Conservation (phyloP, 2,113 vertebrate species). For the Calypte anna region DNA sequence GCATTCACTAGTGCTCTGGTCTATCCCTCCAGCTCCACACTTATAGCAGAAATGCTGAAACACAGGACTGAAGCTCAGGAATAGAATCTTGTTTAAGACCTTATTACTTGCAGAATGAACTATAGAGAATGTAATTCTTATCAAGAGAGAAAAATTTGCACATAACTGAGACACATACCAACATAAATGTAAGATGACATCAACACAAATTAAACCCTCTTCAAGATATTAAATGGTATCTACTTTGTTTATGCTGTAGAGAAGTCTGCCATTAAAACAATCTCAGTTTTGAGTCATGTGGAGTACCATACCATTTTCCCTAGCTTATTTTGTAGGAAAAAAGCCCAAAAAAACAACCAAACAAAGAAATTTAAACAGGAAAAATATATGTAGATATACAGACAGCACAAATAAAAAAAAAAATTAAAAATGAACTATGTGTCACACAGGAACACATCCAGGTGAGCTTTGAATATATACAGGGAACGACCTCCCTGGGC, state of each 20-base stretch:
- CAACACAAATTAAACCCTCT: background rate
- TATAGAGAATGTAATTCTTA: background rate
- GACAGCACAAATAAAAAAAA: background rate
- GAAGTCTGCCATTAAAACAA: background rate
- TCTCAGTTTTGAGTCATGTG: background rate
- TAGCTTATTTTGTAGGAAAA: background rate
- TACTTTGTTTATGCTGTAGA: background rate
- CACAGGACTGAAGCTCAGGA: background rate
- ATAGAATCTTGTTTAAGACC: background rate
- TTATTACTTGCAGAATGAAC: background rate
- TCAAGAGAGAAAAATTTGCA: background rate
- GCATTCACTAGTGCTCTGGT: accelerated
- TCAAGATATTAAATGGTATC: background rate
- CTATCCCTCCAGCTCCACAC: background rate
- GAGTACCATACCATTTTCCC: background rate
- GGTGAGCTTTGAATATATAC: too few species aligned
- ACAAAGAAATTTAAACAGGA: background rate
- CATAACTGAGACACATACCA: background rate
- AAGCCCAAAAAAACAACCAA: background rate
- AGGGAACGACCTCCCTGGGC: too few species aligned
- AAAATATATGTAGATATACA: background rate
- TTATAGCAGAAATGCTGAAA: background rate
- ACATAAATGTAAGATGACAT: background rate
- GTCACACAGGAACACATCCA: too few species aligned
- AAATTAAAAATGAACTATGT: background rate